Evolutionary conservation across 2,888 invertebrate species (phyloP).

Genomic region (Bedellia somnulentella): DNA sequence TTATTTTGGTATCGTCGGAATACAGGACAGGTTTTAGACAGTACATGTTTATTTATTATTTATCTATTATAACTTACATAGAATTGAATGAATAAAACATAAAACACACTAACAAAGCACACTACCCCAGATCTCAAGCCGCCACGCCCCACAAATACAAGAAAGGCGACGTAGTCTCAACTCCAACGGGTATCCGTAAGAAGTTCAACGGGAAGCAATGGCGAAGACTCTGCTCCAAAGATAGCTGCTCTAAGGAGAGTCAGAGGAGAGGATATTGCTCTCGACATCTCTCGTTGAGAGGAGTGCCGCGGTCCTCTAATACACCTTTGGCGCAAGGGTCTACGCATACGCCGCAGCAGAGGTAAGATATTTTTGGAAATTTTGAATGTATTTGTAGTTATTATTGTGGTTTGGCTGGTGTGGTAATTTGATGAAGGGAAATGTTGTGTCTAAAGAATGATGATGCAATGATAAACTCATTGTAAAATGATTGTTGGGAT

Average conservation of each 20-base stretch:
- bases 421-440: not conserved
- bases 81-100: too few species aligned
- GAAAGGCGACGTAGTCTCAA: constrained; percentile 95
- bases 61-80: too few species aligned
- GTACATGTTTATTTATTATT: too few species aligned
- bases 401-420: not conserved
- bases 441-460: constrained; percentile 1
- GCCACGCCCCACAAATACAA: constrained; percentile 94
- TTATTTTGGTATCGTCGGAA: too few species aligned
- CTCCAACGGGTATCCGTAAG: constrained; percentile 94
- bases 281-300: constrained; percentile 89
- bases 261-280: constrained; percentile 96
- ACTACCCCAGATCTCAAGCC: constrained; percentile 84
- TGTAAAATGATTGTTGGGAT: too few species aligned
- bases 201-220: constrained; percentile 99
- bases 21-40: too few species aligned
- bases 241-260: constrained; percentile 90
- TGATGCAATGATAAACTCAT: too few species aligned
- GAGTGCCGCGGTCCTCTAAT: constrained; percentile 53
- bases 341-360: constrained; percentile 45
- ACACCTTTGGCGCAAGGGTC: constrained; percentile 44
- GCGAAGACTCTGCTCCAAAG: constrained; percentile 94
- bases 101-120: too few species aligned
- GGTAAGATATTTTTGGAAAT: constrained; percentile 19
- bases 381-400: not conserved